These are phyloP conservation scores for Graptemys geographica DNA, from an alignment of 2,797 vertebrate genomes.

Conservation along the genomic window DNA sequence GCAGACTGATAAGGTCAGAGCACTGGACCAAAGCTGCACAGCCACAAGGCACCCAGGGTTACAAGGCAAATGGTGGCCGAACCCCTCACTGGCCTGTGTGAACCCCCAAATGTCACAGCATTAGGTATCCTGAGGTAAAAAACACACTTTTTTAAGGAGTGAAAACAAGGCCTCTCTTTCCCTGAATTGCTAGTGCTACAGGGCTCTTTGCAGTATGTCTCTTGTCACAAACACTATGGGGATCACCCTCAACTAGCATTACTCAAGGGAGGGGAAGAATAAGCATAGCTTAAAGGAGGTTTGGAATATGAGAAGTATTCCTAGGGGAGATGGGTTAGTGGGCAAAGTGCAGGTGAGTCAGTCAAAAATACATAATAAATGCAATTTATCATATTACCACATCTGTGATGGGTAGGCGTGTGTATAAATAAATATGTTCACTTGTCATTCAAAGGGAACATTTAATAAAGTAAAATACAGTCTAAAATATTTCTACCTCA, in stretches of 20 bases:
- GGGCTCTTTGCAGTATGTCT: background rate
- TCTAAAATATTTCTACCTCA: background rate
- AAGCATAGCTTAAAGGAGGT: background rate
- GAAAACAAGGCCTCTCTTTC: background rate
- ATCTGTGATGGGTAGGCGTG: background rate
- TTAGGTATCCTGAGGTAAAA: background rate
- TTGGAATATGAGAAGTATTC: background rate
- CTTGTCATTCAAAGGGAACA: background rate
- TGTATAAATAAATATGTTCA: background rate
- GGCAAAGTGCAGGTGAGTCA: background rate
- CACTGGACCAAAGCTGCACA: background rate
- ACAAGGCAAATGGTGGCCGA: background rate
- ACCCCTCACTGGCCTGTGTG: background rate
- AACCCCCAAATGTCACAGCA: background rate
- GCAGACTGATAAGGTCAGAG: background rate
- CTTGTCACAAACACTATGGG: background rate
- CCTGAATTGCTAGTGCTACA: background rate
- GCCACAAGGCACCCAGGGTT: background rate
- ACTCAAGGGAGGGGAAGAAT: background rate
- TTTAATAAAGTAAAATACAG: background rate
- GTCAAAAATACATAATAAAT: background rate
- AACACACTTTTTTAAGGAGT: background rate
- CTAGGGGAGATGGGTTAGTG: background rate
- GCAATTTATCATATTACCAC: background rate
- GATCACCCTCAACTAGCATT: background rate